Evolutionary conservation across 1,140 invertebrate species (phyloP), one percentile per base, ranked within the genome.

Genomic region (Bombus affinis): DNA sequence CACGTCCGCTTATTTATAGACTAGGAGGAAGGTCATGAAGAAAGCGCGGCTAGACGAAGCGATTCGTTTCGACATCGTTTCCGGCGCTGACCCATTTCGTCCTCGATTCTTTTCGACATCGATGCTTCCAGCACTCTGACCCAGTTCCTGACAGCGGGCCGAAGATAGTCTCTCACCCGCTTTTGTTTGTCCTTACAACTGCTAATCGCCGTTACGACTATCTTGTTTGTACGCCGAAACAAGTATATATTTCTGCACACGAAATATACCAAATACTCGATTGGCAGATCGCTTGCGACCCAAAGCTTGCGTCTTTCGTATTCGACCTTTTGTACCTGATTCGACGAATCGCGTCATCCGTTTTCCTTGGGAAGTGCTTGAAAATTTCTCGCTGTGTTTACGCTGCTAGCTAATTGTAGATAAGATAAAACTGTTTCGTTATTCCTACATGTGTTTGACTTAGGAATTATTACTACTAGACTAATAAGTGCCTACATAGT

Each of bases 81-180:
- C 88, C 88, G 87, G 88, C 89, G 89, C 86, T 91, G 93, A 93
- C 93, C 93, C 91, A 93, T 94, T 93, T 93, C 83, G 81, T 89
- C 76, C 89, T 47, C 86, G 88, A 89, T 90, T 89, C 90, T 92
- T 92, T 91, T 92, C 91, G 91, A 93, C 90, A 91, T 88, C 91
- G 90, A 86, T 88, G 76, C 66, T 72, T 83, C 68, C 75, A 78
- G 57, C 81, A 66, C 75, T 88, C 75, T 91, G 89, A 88, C 90
- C 89, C 89, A 92, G 88, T 92, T 91, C 83, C 28, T 62, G 47
- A 53, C 65, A 15, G 8, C 32, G 5, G 3, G 0, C 53, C 42
- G 28, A 68, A 68, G 70, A 78, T 83, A 85, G 53, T 74, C 78
- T 76, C 78, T 79, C 76, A 82, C 88, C 71, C 84, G 88, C 80